Evolutionary conservation across 2,113 vertebrate species (phyloP).

Genomic region (Chaetorhynchus papuensis): DNA sequence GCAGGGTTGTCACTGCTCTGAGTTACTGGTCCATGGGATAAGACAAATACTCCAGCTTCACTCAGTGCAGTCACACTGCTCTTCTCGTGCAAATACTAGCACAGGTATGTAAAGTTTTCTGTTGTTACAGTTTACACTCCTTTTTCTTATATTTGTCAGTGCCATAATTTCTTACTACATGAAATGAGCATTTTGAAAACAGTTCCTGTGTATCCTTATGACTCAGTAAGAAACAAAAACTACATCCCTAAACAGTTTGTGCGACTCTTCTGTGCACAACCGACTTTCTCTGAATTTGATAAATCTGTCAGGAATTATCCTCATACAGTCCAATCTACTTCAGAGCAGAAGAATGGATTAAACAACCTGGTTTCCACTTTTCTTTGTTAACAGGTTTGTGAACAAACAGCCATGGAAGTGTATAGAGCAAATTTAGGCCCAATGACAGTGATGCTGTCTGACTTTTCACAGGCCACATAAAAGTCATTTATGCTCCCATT

Average conservation of each 20-base stretch:
- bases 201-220: not conserved
- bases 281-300: not conserved
- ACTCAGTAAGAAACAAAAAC: not conserved
- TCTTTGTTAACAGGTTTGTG: not conserved
- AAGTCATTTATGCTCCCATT: not conserved
- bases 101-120: not conserved
- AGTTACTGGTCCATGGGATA: not conserved
- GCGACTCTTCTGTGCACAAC: not conserved
- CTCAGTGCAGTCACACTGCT: not conserved
- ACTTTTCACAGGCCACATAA: not conserved
- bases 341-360: not conserved
- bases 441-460: not conserved
- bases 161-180: not conserved
- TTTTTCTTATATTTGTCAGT: not conserved
- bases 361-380: not conserved
- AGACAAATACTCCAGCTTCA: not conserved
- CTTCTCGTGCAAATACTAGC: not conserved
- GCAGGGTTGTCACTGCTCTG: not conserved
- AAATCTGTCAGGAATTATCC: not conserved
- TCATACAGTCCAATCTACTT: not conserved
- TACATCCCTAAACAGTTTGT: not conserved
- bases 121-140: rapidly evolving
- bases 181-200: not conserved
- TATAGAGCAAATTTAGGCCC: not conserved
- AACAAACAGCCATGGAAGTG: not conserved